Conservation (phyloP, 2,113 vertebrate genomes). For the Vanacampus margaritifer region DNA sequence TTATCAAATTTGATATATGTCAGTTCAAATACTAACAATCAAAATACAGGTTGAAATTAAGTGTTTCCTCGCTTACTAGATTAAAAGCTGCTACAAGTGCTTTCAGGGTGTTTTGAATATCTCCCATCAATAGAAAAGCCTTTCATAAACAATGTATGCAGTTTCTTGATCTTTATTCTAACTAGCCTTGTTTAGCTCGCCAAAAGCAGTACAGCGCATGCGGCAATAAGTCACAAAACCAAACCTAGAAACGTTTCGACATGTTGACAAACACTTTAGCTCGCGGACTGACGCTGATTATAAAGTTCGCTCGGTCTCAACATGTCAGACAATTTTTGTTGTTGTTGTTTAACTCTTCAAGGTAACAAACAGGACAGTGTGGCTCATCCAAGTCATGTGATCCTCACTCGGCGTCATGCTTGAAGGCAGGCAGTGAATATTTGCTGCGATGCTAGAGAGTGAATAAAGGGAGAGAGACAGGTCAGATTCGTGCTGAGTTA, state of each 20-base stretch:
- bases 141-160: neutral
- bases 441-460: slow-evolving; percentile 1
- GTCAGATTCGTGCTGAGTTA: neutral
- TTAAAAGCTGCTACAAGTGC: no score
- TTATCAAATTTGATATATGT: no score
- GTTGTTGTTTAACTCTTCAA: neutral
- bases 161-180: neutral
- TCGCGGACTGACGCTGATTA: neutral
- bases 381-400: neutral
- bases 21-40: no score
- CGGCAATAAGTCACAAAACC: neutral
- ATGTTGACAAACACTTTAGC: neutral
- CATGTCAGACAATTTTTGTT: neutral
- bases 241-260: neutral
- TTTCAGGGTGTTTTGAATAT: no score
- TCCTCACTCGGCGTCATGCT: neutral
- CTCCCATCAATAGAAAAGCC: no score
- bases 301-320: neutral
- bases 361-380: neutral
- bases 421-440: slow-evolving; percentile 1
- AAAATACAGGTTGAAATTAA: no score
- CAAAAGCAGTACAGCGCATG: neutral
- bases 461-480: neutral
- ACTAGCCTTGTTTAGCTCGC: neutral
- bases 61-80: no score